Evolutionary conservation across 2,113 vertebrate genomes (phyloP).

Genomic region (Rhabdornis inornatus): DNA sequence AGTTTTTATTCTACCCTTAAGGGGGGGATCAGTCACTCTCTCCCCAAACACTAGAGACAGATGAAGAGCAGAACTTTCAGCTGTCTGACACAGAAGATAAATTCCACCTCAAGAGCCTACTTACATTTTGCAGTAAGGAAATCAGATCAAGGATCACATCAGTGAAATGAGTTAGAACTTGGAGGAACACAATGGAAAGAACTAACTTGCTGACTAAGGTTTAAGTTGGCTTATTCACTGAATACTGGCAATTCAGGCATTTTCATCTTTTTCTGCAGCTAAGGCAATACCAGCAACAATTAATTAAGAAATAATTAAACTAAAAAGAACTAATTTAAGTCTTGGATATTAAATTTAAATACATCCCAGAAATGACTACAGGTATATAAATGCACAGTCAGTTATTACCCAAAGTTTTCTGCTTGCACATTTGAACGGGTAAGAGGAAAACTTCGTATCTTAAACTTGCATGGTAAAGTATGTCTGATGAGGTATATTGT

Average conservation of each 20-base stretch:
- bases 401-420: background rate
- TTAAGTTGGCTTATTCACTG: background rate
- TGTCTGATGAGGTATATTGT: background rate
- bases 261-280: background rate
- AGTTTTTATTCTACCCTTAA: background rate
- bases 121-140: background rate
- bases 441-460: background rate
- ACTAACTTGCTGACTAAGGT: background rate
- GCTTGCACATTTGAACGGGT: background rate
- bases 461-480: background rate
- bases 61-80: background rate
- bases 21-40: fast-evolving
- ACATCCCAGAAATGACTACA: background rate
- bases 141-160: background rate
- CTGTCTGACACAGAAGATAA: background rate
- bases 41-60: background rate
- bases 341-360: background rate
- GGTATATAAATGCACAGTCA: background rate
- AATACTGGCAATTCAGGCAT: background rate
- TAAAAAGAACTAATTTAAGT: background rate
- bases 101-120: background rate
- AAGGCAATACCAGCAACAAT: background rate
- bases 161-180: background rate
- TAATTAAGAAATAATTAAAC: background rate
- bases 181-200: background rate